These are phyloP conservation scores for Sebastes elongatus DNA, from an alignment of 2,797 vertebrate genomes.

Conservation along the genomic window DNA sequence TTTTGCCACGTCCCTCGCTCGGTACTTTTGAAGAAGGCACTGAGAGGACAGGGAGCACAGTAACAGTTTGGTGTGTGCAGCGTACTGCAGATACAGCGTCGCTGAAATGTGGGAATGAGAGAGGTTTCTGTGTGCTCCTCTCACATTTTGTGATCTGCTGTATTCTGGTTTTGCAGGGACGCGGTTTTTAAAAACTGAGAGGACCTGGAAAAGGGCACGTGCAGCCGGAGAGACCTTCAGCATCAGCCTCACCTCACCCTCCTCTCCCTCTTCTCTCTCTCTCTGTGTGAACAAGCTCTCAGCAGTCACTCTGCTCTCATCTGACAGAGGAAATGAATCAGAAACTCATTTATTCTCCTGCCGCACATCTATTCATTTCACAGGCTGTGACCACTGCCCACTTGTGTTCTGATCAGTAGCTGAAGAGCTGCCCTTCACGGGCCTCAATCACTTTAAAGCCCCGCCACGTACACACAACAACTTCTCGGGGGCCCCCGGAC, in stretches of 20 bases:
- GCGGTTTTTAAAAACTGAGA: slow-evolving; percentile 43
- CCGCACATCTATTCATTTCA: slow-evolving; percentile 69
- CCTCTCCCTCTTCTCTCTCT: not conserved
- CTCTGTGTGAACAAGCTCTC: slow-evolving; percentile 49
- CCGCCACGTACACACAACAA: slow-evolving; percentile 24
- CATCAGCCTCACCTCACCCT: slow-evolving; percentile 39
- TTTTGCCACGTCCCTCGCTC: slow-evolving; percentile 6
- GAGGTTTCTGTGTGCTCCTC: slow-evolving; percentile 28
- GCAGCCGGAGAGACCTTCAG: slow-evolving; percentile 59
- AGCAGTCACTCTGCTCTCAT: slow-evolving; percentile 66
- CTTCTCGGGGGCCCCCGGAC: slow-evolving; percentile 6
- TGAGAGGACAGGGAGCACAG: slow-evolving; percentile 44
- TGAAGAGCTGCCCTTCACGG: slow-evolving; percentile 61
- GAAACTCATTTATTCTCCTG: slow-evolving; percentile 71
- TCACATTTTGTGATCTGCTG: slow-evolving; percentile 43
- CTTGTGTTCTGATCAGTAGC: slow-evolving; percentile 67
- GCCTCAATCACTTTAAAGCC: slow-evolving; percentile 53
- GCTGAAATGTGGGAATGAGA: slow-evolving; percentile 37
- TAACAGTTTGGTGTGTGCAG: slow-evolving; percentile 41
- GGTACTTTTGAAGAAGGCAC: slow-evolving; percentile 39
- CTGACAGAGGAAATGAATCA: slow-evolving; percentile 77
- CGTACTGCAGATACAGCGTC: slow-evolving; percentile 44
- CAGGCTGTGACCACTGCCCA: slow-evolving; percentile 69
- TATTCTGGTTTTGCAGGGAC: slow-evolving; percentile 70
- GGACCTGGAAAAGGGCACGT: slow-evolving; percentile 52